phyloP scores from a whole-genome alignment of 2,888 invertebrate genomes.

The Macrosiphum euphorbiae region DNA sequence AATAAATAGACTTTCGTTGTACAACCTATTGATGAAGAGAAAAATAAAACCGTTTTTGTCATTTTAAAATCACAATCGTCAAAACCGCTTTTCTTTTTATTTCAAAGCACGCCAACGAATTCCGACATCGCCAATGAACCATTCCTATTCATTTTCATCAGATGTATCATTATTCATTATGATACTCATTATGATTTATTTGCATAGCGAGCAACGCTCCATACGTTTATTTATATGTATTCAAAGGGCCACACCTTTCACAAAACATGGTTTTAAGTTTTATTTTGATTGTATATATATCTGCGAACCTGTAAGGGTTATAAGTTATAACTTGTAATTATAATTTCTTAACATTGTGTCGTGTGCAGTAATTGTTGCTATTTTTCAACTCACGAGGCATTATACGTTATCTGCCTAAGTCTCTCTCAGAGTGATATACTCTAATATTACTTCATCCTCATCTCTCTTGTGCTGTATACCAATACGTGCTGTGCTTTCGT shows the following conservation, averaged over 20 bases:
- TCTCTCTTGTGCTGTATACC: neutral
- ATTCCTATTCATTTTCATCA: neutral
- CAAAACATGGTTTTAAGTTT: neutral
- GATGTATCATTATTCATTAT: neutral
- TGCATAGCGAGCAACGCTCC: neutral
- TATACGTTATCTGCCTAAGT: neutral
- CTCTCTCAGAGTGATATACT: neutral
- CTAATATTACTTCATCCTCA: neutral
- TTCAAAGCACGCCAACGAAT: neutral
- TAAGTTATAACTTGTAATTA: neutral
- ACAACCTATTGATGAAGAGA: neutral
- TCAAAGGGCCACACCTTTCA: no score
- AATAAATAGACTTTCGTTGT: neutral
- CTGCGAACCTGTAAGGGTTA: neutral
- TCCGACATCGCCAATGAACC: neutral
- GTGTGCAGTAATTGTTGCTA: neutral
- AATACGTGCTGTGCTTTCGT: neutral
- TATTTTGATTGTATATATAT: neutral
- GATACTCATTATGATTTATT: neutral
- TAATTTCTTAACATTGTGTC: constrained; percentile 14
- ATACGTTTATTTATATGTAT: neutral
- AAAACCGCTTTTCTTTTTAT: neutral
- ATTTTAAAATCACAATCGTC: neutral
- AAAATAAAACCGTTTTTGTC: constrained; percentile 14
- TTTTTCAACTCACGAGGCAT: constrained; percentile 1